Evolutionary conservation across 2,888 invertebrate genomes (phyloP).

Genomic region (Parthenolecanium corni): DNA sequence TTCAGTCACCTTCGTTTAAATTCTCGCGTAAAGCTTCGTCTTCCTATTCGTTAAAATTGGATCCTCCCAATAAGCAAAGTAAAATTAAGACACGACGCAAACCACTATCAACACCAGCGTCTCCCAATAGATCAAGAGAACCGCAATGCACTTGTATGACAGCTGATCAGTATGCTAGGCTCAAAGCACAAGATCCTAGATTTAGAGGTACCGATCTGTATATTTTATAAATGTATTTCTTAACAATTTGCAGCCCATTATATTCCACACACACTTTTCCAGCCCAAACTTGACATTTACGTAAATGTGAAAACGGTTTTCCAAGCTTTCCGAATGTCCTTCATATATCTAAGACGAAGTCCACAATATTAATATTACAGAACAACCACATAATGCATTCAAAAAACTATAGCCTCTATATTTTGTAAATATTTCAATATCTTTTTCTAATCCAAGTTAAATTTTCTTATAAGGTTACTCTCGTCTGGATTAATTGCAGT

Average conservation of each 20-base stretch:
- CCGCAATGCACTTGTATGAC: constrained; percentile 93
- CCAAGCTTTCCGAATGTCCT: background rate
- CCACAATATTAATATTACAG: too few relatives aligned
- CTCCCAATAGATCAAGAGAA: constrained; percentile 75
- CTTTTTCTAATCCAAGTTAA: too few relatives aligned
- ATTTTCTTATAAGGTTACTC: too few relatives aligned
- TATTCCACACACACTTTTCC: too few relatives aligned
- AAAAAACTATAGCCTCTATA: too few relatives aligned
- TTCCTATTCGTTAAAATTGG: constrained; percentile 89
- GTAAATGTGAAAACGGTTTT: too few relatives aligned
- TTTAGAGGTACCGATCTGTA: constrained; percentile 47
- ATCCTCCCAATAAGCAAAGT: constrained; percentile 69
- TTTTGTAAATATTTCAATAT: too few relatives aligned
- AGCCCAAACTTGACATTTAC: too few relatives aligned
- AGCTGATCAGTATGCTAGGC: constrained; percentile 76
- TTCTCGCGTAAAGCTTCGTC: constrained; percentile 95
- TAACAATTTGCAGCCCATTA: background rate
- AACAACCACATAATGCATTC: too few relatives aligned
- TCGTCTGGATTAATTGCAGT: too few relatives aligned
- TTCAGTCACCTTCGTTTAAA: constrained; percentile 90
- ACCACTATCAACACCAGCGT: constrained; percentile 85
- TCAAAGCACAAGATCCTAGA: constrained; percentile 72
- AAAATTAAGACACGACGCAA: constrained; percentile 80
- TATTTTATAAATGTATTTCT: background rate
- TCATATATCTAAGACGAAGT: too few relatives aligned